Evolutionary conservation across 2,888 invertebrate species (phyloP), one percentile per base, ranked within the genome.

Genomic region (Ptilodon capucinus): DNA sequence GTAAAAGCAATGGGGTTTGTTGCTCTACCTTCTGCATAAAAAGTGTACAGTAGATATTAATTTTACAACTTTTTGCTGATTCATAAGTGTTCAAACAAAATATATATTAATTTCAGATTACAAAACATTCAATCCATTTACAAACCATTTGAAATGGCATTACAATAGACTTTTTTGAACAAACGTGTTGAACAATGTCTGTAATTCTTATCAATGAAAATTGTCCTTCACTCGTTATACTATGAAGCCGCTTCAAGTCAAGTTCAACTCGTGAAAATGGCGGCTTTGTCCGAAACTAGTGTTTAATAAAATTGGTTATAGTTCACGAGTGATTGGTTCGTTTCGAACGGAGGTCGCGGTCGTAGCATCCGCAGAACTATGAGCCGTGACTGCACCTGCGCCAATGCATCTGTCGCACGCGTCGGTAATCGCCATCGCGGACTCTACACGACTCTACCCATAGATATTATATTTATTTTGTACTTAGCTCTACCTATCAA

Each of bases 361-460:
- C 44, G 53, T 34, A 54, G 46, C 47, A 57, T 51, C 56, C 50
- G 48, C 40, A 48, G 52, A 56, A 32, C 72, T 68, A 57, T 63
- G 68, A 60, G 64, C 68, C 84, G 79, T 82, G 75, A 80, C 81
- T 52, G 44, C 86, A 85, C 84, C 86, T 86, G 87, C 81, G 66
- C 66, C 21, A 23, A 51, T 60, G 74, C 86, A 86, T 84, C 88
- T 87, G 86, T 78, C 77, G 77, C 79, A 76, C 80, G 82, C 78
- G 75, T 75, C 68, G 68, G 45, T 76, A 77, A 74, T 70, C 72
- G 64, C 65, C 47, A 58, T 57, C 52, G 44, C 45, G 32, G 40
- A 49, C 35, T 46, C 40, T 28, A 21, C 45, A n/a, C n/a, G n/a
- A n/a, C n/a, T n/a, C n/a, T n/a, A n/a, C n/a, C n/a, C n/a, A n/a